A percentile compares a stretch with the other conserved stretches of the same genome.
phyloP scores from a whole-genome alignment of 64 coral and sea anemone species.

The Orbicella faveolata region DNA sequence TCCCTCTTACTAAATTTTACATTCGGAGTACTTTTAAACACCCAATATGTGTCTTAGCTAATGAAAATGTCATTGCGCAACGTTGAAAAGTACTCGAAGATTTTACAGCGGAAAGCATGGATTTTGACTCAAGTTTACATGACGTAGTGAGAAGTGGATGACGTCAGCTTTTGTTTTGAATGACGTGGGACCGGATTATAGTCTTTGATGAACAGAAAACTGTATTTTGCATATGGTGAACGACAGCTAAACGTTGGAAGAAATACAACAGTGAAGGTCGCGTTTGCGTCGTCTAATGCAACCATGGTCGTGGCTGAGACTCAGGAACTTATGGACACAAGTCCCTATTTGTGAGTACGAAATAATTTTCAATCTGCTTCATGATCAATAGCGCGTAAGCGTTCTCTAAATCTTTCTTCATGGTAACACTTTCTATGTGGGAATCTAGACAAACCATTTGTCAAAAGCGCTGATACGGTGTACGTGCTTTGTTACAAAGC shows the following conservation, averaged over 20 bases:
- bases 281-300: not conserved
- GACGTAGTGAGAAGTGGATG: slow-evolving; percentile 8
- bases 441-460: no score
- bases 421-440: no score
- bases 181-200: not conserved
- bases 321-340: not conserved
- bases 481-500: no score
- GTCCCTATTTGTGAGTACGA: slow-evolving; percentile 24
- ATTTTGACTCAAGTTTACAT: slow-evolving; percentile 1
- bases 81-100: not conserved
- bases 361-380: not conserved
- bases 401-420: no score
- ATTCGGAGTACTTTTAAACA: not conserved
- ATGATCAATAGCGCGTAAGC: not conserved
- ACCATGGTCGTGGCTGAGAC: slow-evolving; percentile 7
- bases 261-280: not conserved
- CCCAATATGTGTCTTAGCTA: not conserved
- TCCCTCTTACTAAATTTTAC: not conserved
- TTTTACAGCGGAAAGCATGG: slow-evolving; percentile 16
- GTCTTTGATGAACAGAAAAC: not conserved
- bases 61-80: not conserved
- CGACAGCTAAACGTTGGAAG: not conserved
- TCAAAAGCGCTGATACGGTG: no score
- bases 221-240: not conserved
- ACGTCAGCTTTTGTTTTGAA: slow-evolving; percentile 27